Evolutionary conservation across 2,797 vertebrate genomes (phyloP), one percentile per base, ranked within the genome.

Genomic region (Danio albolineatus): DNA sequence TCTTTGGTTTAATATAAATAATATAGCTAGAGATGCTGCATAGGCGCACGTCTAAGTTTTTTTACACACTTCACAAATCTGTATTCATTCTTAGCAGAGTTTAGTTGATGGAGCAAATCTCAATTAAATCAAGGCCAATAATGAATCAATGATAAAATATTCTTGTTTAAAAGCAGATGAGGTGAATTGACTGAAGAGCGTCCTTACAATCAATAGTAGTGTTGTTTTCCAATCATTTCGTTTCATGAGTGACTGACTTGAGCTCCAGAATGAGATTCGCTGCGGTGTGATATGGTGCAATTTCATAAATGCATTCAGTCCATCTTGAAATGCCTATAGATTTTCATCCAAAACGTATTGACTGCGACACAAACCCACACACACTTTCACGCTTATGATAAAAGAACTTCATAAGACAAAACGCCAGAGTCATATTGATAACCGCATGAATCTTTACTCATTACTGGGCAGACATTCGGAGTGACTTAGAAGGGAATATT

Each of bases 211-310:
- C 39, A 41, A 72, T 57, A 56, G 14, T 72, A 21, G 10, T 60
- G 44, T 67, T 67, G 56, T 72, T 69, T 83, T 43, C 39, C 59
- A 83, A 83, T 85, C 74, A 83, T 54, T 77, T 71, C 48, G 69
- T 76, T 75, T 76, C 10, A 51, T 64, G 60, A 44, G 28, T 66
- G 62, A 81, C 70, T 39, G 48, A 48, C 71, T 51, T 43, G 65
- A 57, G 72, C 66, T 44, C 43, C 4, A 73, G 74, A 79, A 76
- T 73, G 56, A 81, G 61, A 69, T 66, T 81, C 61, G n/a, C 44
- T 76, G 28, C 4, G 41, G 67, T 57, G 13, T 21, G 67, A 61
- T 61, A 53, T 70, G 79, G 71, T 62, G 49, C 59, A 57, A 64
- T 74, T 81, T 60, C 44, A 71, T 39, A 76, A 79, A 75, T 69